Evolutionary conservation across 2,797 vertebrate species (phyloP).

Genomic region (Cheirogaleus major): DNA sequence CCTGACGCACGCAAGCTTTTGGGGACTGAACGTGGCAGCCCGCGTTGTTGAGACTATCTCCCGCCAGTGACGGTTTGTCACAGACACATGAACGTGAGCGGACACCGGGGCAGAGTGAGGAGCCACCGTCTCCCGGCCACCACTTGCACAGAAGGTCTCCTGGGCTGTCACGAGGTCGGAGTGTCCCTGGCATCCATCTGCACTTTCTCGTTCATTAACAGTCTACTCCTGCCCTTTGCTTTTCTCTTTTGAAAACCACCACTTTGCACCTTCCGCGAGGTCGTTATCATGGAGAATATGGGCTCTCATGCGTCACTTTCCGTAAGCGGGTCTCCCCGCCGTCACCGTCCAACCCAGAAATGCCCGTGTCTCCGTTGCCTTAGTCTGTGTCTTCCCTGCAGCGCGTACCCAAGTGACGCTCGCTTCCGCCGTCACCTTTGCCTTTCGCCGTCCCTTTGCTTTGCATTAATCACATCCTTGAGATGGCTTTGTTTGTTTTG

Average conservation of each 20-base stretch:
- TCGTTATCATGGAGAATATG: rapidly evolving
- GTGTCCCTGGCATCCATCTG: rapidly evolving
- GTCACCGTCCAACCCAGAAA: not conserved
- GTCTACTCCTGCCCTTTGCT: not conserved
- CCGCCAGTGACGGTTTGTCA: rapidly evolving
- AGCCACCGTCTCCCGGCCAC: rapidly evolving
- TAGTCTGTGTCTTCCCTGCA: rapidly evolving
- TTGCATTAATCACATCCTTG: not conserved
- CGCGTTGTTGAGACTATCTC: rapidly evolving
- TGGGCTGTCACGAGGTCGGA: not conserved
- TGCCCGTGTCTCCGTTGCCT: rapidly evolving
- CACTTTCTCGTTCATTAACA: rapidly evolving
- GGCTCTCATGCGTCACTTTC: rapidly evolving
- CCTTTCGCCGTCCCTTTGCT: rapidly evolving
- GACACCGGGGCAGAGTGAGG: rapidly evolving
- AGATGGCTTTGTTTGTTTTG: not conserved
- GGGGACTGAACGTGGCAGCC: rapidly evolving
- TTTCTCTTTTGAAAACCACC: not conserved
- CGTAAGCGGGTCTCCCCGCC: rapidly evolving
- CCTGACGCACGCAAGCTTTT: rapidly evolving
- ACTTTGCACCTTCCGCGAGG: rapidly evolving
- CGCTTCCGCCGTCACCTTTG: rapidly evolving
- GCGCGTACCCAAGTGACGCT: rapidly evolving
- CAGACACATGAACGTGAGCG: rapidly evolving
- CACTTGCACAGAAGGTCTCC: rapidly evolving